Percentiles rank a stretch among this genome's conserved stretches.
Evolutionary conservation across 2,113 vertebrate species (phyloP).

Genomic region (Chloropsis cyanopogon): DNA sequence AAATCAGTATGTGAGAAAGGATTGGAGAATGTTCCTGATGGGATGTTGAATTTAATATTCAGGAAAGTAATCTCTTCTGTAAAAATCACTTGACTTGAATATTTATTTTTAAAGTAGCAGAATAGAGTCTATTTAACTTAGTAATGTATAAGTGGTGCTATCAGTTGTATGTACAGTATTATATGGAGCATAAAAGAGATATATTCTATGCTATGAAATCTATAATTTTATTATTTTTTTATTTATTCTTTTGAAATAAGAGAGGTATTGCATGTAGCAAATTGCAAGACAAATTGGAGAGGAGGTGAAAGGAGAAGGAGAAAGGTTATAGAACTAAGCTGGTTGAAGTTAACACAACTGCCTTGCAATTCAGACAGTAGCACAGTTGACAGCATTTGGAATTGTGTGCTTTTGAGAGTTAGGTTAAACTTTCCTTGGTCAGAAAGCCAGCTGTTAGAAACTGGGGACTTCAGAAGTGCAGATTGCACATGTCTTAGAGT

Average conservation of each 20-base stretch:
- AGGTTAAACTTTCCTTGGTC: background rate
- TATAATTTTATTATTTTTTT: background rate
- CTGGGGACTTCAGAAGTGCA: background rate
- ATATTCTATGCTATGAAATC: background rate
- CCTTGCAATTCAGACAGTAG: background rate
- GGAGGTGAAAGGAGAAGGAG: background rate
- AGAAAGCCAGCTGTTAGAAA: background rate
- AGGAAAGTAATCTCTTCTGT: background rate
- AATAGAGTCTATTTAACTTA: background rate
- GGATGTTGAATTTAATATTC: background rate
- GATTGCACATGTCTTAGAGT: fast-evolving
- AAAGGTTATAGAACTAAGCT: background rate
- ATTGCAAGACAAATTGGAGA: background rate
- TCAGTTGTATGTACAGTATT: background rate
- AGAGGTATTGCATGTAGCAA: background rate
- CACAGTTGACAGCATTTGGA: background rate
- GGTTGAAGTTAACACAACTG: background rate
- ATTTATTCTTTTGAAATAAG: background rate
- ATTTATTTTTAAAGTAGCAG: background rate
- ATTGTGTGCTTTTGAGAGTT: background rate
- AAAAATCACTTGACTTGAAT: background rate
- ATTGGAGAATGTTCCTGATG: background rate
- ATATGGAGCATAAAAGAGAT: background rate
- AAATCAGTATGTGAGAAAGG: background rate
- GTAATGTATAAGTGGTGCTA: background rate